Conservation (phyloP, 2,888 invertebrate genomes). For the Periphyllus acericola region DNA sequence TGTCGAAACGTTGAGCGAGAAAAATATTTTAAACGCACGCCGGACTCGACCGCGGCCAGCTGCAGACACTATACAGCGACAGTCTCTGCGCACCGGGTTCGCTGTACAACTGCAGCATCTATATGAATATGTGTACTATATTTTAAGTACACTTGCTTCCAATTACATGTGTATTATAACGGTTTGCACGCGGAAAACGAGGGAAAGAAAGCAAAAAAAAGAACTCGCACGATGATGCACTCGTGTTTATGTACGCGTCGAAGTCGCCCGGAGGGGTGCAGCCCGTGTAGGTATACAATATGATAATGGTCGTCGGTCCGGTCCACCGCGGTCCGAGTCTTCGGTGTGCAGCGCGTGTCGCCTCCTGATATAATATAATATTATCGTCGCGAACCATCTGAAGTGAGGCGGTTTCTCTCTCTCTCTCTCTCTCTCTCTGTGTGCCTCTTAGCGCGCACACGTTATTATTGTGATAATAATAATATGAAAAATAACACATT, state of each 20-base stretch:
- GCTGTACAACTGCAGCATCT: too few species aligned
- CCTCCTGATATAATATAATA: background rate
- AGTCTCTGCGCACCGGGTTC: too few species aligned
- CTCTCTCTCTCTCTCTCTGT: too few species aligned
- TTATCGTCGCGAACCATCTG: slow-evolving; percentile 12
- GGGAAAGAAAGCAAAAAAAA: too few species aligned
- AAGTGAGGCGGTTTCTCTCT: too few species aligned
- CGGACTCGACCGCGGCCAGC: too few species aligned
- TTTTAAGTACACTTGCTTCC: too few species aligned
- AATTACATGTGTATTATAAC: background rate
- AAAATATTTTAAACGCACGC: too few species aligned
- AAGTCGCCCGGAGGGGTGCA: background rate
- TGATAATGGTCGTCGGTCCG: background rate
- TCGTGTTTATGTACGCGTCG: background rate
- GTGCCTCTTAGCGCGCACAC: background rate
- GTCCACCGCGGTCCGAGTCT: background rate
- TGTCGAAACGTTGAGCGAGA: too few species aligned
- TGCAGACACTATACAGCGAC: too few species aligned
- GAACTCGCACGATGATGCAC: too few species aligned
- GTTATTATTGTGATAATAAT: background rate
- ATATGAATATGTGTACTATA: too few species aligned
- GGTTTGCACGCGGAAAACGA: background rate
- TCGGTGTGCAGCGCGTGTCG: background rate
- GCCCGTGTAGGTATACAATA: background rate
- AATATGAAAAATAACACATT: slow-evolving; percentile 36